Conservation (phyloP, 1,140 invertebrate genomes). For the Ylistrum balloti region DNA sequence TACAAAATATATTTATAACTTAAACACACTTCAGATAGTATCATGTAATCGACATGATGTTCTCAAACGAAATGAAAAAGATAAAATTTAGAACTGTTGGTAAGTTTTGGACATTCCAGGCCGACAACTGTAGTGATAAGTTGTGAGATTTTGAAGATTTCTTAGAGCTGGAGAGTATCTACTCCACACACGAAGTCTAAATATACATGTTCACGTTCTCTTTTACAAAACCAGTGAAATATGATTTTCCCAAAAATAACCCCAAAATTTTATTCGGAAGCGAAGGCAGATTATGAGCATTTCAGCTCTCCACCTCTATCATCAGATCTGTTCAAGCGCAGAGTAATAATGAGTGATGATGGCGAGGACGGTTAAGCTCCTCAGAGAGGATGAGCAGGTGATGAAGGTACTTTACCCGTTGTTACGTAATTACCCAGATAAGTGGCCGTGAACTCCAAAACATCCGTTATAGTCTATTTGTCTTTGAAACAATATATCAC, state of each 20-base stretch:
- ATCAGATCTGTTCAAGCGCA: background rate
- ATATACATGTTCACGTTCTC: background rate
- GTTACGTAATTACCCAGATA: background rate
- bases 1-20: background rate
- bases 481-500: background rate
- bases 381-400: background rate
- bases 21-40: background rate
- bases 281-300: background rate
- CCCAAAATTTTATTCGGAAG: background rate
- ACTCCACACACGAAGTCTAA: background rate
- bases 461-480: background rate
- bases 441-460: background rate
- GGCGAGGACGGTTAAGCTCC: background rate
- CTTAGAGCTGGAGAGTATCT: background rate
- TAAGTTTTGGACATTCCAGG: background rate
- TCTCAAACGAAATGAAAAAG: constrained; percentile 11
- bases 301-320: background rate
- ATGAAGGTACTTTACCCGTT: constrained; percentile 10
- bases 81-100: background rate
- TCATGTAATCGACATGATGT: background rate
- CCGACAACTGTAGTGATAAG: background rate
- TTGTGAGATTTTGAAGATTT: background rate
- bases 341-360: background rate
- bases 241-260: background rate
- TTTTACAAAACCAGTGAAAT: background rate